Evolutionary conservation across 2,888 invertebrate genomes (phyloP), one percentile per base, ranked within the genome.

Genomic region (Spodoptera picta): DNA sequence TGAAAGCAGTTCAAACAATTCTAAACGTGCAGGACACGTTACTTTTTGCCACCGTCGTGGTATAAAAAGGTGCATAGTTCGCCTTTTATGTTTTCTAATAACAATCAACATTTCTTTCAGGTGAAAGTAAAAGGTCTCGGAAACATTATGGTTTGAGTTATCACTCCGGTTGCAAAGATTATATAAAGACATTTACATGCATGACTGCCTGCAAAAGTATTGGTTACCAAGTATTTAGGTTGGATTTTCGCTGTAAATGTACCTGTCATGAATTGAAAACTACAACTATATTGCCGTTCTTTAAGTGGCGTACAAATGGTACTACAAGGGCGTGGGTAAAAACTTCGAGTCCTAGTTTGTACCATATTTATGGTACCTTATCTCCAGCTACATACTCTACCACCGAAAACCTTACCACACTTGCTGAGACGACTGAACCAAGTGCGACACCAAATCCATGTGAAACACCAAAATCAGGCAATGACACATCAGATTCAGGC

Each of bases 61-160:
- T 14, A 14, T 14, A 14, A 14, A 14, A 14, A 14, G 14, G 14
- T 14, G 14, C 14, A 14, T 14, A 14, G 14, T 14, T 14, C 14
- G 14, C 14, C 46, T 60, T 60, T 11, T 9, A 27, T 24, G 36
- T 27, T 27, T 27, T 27, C 27, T 27, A 27, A 27, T 36, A 36
- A 7, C 36, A 36, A 36, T 6, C 9, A 49, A 31, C 43, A 48
- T 23, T 49, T 51, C 55, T 83, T 83, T 55, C 74, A 85, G 87
- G 77, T 69, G 69, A 75, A 57, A 73, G 63, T 52, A 67, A 77
- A 23, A 80, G 81, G 6, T 69, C 76, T 41, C 83, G 91, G 55
- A 93, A 88, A 75, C 86, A 89, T 73, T 93, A 91, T 57, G 93
- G 93, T 0, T 69, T 90, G 48, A 90, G 86, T 77, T 87, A 79